A percentile compares a stretch with the other conserved stretches of the same genome.
These are phyloP conservation scores for Eulithis testata DNA, from an alignment of 2,888 invertebrate genomes.

Conservation along the genomic window DNA sequence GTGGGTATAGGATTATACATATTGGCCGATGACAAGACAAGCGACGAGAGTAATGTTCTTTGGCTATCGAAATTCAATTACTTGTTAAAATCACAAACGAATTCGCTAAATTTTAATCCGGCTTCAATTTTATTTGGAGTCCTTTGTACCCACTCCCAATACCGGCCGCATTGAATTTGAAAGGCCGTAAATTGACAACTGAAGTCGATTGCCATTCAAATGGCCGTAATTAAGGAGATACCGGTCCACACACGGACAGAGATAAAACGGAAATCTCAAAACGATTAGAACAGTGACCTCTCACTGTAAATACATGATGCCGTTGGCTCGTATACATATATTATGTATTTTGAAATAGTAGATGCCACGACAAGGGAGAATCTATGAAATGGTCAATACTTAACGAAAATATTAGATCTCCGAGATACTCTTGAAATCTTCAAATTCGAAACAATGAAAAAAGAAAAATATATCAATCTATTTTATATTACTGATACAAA, in stretches of 20 bases:
- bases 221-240: slow-evolving; percentile 1
- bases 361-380: not conserved
- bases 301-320: not conserved
- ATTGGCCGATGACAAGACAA: not conserved
- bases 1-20: not conserved
- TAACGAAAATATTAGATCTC: too few relatives aligned
- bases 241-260: not conserved
- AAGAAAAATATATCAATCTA: not conserved
- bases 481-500: not conserved
- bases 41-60: not conserved
- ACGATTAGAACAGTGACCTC: not conserved
- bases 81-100: not conserved
- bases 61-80: slow-evolving; percentile 6
- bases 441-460: not conserved
- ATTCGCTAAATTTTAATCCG: not conserved
- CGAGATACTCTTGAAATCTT: too few relatives aligned
- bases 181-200: slow-evolving; percentile 7
- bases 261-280: slow-evolving; percentile 7
- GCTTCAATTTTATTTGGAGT: slow-evolving; percentile 6
- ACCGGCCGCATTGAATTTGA: slow-evolving; percentile 3
- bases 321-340: not conserved
- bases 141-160: not conserved
- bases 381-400: too few relatives aligned
- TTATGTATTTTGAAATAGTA: slow-evolving; percentile 3
- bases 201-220: slow-evolving; percentile 4